A percentile compares a stretch with the other conserved stretches of the same genome.
phyloP scores from a whole-genome alignment of 1,140 invertebrate species.

The Drosophila ogumai region DNA sequence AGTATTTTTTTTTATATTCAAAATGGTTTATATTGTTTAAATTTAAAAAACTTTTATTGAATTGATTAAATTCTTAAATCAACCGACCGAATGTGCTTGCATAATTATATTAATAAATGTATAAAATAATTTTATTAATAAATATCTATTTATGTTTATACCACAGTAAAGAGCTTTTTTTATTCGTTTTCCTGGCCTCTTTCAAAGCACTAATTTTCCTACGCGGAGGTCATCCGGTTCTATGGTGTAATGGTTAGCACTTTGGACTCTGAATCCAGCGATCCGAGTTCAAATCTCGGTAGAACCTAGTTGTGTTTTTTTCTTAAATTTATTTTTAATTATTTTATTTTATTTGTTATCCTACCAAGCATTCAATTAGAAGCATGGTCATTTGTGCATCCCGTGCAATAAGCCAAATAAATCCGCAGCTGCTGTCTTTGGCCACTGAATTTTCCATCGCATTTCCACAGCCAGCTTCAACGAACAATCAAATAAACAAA shows the following conservation, averaged over 20 bases:
- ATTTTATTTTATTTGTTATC: neutral
- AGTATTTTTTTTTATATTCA: too few species aligned
- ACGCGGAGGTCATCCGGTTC: conserved; percentile 84
- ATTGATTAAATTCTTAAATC: neutral
- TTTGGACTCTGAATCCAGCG: conserved; percentile 96
- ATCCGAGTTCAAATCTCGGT: conserved; percentile 95
- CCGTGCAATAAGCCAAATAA: conserved; percentile 26
- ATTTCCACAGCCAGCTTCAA: conserved; percentile 47
- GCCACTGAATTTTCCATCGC: conserved; percentile 40
- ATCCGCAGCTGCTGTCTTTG: conserved; percentile 18
- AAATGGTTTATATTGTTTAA: too few species aligned
- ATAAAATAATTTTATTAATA: neutral
- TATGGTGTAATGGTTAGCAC: conserved; percentile 96
- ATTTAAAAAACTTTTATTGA: too few species aligned
- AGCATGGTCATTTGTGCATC: neutral
- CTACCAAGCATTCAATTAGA: neutral
- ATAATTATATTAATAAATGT: neutral
- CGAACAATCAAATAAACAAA: conserved; percentile 30
- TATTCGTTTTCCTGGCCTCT: neutral
- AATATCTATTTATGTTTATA: neutral
- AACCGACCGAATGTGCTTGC: neutral
- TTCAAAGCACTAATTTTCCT: conserved; percentile 4
- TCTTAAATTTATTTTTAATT: neutral
- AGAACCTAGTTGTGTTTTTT: conserved; percentile 86
- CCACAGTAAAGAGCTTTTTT: neutral